Evolutionary conservation across 2,888 invertebrate genomes (phyloP).

Genomic region (Villa cingulata): DNA sequence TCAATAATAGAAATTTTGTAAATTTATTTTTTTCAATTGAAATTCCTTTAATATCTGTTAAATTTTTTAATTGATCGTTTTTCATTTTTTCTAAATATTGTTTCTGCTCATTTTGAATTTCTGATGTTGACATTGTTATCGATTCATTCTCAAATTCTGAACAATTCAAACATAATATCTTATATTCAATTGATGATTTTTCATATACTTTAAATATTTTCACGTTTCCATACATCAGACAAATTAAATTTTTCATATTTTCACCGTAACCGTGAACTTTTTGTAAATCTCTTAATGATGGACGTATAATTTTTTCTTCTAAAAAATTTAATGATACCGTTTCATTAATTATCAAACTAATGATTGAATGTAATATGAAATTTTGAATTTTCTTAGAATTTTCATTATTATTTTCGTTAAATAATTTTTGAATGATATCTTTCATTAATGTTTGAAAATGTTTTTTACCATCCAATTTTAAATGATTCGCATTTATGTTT

Average conservation of each 20-base stretch:
- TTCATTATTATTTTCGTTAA: neutral
- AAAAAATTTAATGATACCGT: constrained; percentile 4
- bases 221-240: constrained; percentile 1
- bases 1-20: neutral
- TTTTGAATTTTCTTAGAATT: neutral
- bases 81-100: neutral
- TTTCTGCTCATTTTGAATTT: too few species aligned
- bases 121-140: too few species aligned
- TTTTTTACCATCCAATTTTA: constrained; percentile 1
- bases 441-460: constrained; percentile 2
- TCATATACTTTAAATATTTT: constrained; percentile 3
- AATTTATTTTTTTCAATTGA: neutral
- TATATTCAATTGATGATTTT: constrained; percentile 2
- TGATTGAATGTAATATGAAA: constrained; percentile 1
- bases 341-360: constrained; percentile 5
- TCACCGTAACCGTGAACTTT: neutral
- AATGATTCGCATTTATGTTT: constrained; percentile 1
- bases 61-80: neutral
- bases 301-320: constrained; percentile 1
- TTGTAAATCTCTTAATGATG: neutral
- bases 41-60: constrained; percentile 1
- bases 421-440: neutral
- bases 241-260: constrained; percentile 6
- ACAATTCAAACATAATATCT: constrained; percentile 7
- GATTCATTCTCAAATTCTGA: neutral